Evolutionary conservation across 1,140 invertebrate genomes (phyloP).

Genomic region (Neodiprion virginianus): DNA sequence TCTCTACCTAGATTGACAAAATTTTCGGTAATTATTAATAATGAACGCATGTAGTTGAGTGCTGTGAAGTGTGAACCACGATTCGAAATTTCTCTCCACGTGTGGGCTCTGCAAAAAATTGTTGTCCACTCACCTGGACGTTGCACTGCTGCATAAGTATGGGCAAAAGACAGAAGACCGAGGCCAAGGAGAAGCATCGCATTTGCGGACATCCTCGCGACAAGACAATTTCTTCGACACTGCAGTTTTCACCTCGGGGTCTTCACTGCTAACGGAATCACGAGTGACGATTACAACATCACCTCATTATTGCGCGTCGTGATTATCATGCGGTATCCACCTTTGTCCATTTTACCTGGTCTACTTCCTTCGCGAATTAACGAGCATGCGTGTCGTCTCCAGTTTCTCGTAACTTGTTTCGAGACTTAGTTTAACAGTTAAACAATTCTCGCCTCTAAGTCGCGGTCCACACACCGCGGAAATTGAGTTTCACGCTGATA

Average conservation of each 20-base stretch:
- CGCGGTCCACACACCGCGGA: neutral
- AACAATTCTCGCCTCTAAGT: neutral
- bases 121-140: neutral
- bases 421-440: neutral
- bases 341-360: neutral
- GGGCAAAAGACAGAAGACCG: neutral
- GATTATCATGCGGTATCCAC: no score
- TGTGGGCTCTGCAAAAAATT: no score
- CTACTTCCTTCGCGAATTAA: neutral
- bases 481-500: no score
- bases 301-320: neutral
- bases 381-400: neutral
- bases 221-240: neutral
- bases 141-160: neutral
- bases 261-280: neutral
- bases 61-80: no score
- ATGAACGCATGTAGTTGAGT: no score
- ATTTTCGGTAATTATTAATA: no score
- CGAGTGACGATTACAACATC: neutral
- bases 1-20: no score
- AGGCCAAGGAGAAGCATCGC: neutral
- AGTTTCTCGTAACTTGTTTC: neutral
- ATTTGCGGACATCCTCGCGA: neutral
- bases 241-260: neutral
- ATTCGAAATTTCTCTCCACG: no score